Evolutionary conservation across 2,888 invertebrate genomes (phyloP), one percentile per base, ranked within the genome.

Genomic region (Agriopis leucophaearia): DNA sequence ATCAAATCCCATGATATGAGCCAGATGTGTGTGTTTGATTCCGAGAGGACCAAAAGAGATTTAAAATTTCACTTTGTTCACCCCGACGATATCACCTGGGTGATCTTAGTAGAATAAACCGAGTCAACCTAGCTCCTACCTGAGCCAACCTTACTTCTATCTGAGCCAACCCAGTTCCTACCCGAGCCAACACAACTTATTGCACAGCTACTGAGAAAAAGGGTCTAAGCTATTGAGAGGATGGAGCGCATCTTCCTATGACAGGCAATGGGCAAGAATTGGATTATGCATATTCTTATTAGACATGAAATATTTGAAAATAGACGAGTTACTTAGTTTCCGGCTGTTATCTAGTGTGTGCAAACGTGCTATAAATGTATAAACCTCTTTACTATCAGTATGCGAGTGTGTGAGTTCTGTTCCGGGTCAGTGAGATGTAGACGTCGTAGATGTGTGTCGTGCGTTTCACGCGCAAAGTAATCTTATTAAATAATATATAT

Each of bases 381-480:
- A 35, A 35, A 27, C 27, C 27, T 9, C 35, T 48, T 12, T 35
- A 15, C 38, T n/a, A 48, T 54, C 40, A 40, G 47, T 40, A 10
- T 15, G 40, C 72, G 74, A 18, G 10, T 18, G 27, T 13, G 27
- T 27, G 52, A 16, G 15, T 38, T 9, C 38, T 73, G 75, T 78
- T 80, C 78, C 78, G 81, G 81, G 79, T 81, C 78, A 78, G 66
- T 69, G 72, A 58, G 70, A 76, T 76, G 70, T 66, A 64, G 69
- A 8, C 50, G 6, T 38, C 36, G 15, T 15, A n/a, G 35, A n/a
- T n/a, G n/a, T 35, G n/a, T n/a, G 35, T 51, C n/a, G 35, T 15
- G 36, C 8, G 64, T 61, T 67, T 55, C 67, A 70, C 71, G 67
- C 65, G 64, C 51, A 15, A 42, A 0, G 50, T 44, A 65, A 38